A percentile compares a stretch with the other conserved stretches of the same genome.
Evolutionary conservation across 1,140 invertebrate species (phyloP).

Genomic region (Plodia interpunctella): DNA sequence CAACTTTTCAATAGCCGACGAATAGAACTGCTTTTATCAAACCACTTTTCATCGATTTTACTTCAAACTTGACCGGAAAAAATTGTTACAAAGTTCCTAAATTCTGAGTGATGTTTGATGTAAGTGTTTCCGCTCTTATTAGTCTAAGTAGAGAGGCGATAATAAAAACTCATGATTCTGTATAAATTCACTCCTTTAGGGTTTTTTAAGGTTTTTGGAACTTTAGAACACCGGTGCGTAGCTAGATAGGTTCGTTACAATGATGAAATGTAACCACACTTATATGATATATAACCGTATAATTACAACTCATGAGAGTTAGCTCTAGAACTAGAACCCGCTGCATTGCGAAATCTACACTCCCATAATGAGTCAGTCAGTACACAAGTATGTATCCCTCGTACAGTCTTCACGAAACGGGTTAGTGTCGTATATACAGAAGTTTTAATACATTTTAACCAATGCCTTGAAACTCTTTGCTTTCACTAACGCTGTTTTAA

Average conservation of each 20-base stretch:
- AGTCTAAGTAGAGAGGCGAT: no score
- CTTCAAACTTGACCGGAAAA: conserved; percentile 4
- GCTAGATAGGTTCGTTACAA: no score
- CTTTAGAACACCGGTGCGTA: no score
- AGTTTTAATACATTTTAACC: background rate
- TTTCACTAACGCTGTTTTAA: no score
- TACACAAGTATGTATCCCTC: background rate
- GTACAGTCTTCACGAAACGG: background rate
- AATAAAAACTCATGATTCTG: background rate
- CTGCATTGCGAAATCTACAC: no score
- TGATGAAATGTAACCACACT: no score
- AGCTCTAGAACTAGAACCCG: no score
- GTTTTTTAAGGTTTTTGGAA: no score
- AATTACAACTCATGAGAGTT: no score
- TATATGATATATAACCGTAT: no score
- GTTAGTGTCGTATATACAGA: background rate
- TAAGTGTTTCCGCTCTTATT: no score
- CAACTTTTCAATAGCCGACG: conserved; percentile 10
- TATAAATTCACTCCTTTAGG: background rate
- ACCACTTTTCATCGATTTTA: conserved; percentile 8
- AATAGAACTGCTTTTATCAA: conserved; percentile 10
- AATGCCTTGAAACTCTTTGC: background rate
- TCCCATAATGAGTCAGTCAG: no score
- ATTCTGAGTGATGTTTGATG: background rate
- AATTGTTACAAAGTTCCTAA: background rate